A percentile compares a stretch with the other conserved stretches of the same genome.
Evolutionary conservation across 2,888 invertebrate species (phyloP).

Genomic region (Oscheius sp.): DNA sequence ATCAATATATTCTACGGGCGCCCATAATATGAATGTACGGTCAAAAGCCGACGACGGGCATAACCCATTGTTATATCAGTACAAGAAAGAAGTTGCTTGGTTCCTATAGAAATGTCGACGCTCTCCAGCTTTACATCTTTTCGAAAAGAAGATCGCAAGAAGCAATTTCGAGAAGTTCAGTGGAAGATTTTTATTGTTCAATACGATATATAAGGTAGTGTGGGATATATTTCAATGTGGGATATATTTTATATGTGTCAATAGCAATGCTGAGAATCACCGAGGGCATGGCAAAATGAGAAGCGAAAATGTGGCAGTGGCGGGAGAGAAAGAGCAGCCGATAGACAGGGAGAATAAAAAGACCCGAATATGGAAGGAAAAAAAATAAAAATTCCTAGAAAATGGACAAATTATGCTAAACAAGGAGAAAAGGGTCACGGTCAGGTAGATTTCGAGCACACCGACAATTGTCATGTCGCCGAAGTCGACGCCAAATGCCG

Average conservation of each 20-base stretch:
- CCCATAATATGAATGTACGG: too few species aligned
- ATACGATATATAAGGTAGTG: too few species aligned
- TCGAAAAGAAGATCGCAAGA: too few species aligned
- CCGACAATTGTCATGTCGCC: slow-evolving; percentile 57
- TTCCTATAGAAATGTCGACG: slow-evolving; percentile 97
- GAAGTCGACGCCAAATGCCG: slow-evolving; percentile 67
- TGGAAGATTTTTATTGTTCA: too few species aligned
- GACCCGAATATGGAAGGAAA: slow-evolving; percentile 5
- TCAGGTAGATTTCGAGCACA: slow-evolving; percentile 51
- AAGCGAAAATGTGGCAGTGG: slow-evolving; percentile 13
- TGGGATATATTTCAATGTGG: too few species aligned
- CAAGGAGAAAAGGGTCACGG: slow-evolving; percentile 53
- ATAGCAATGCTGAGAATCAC: slow-evolving; percentile 30
- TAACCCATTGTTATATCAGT: slow-evolving; percentile 89
- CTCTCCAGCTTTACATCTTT: slow-evolving; percentile 97
- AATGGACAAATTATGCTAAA: slow-evolving; percentile 32
- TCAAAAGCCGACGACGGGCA: too few species aligned
- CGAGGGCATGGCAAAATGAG: slow-evolving; percentile 29
- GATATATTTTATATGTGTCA: not conserved
- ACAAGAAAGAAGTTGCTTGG: slow-evolving; percentile 90
- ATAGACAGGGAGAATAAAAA: not conserved
- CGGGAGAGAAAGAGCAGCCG: not conserved
- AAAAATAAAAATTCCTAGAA: not conserved
- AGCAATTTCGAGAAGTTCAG: too few species aligned
- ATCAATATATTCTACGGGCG: too few species aligned